A percentile compares a stretch with the other conserved stretches of the same genome.
Evolutionary conservation across 2,113 vertebrate species (phyloP).

Genomic region (Noturus placidus): DNA sequence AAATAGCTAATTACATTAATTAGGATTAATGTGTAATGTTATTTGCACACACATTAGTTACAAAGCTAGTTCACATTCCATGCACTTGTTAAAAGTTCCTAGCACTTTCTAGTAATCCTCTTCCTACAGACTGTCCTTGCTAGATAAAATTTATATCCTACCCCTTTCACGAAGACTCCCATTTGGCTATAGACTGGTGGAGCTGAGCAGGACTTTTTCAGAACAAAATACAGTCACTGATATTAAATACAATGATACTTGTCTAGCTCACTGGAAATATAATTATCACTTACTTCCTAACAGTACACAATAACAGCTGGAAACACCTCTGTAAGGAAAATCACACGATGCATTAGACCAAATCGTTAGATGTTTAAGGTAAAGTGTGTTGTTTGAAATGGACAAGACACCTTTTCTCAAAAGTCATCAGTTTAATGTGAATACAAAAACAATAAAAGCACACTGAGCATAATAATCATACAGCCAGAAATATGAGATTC

Average conservation of each 20-base stretch:
- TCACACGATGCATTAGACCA: not conserved
- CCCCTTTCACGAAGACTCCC: not conserved
- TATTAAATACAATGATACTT: not conserved
- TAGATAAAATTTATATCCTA: not conserved
- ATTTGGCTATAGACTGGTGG: not conserved
- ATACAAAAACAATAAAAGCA: constrained; percentile 40
- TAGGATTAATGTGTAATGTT: not conserved
- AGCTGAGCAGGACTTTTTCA: not conserved
- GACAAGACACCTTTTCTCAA: not conserved
- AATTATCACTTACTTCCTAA: not conserved
- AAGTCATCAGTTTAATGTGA: constrained; percentile 41
- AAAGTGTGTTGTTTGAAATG: not conserved
- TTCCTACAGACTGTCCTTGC: not conserved
- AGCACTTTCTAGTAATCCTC: not conserved
- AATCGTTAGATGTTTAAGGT: not conserved
- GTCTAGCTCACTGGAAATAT: not conserved
- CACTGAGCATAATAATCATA: not conserved
- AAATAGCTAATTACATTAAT: not conserved
- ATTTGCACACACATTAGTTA: not conserved
- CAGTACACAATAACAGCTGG: not conserved
- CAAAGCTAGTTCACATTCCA: not conserved
- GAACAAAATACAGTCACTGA: not conserved
- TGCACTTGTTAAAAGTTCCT: not conserved
- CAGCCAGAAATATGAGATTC: constrained; percentile 1
- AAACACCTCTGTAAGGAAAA: not conserved